Evolutionary conservation across 1,140 invertebrate genomes (phyloP).

Genomic region (Octopus bimaculoides): DNA sequence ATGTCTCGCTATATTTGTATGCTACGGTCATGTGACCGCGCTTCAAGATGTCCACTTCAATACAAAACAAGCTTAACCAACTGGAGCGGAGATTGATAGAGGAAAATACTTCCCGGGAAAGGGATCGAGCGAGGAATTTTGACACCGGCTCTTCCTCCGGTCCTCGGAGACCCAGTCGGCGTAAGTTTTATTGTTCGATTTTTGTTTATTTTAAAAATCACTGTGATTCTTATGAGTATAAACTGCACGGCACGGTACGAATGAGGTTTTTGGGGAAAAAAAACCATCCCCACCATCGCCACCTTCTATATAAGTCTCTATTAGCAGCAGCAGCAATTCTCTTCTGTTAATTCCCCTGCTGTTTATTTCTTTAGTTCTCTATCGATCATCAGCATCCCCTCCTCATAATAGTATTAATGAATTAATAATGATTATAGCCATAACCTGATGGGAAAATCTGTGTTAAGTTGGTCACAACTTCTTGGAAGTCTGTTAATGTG

Average conservation of each 20-base stretch:
- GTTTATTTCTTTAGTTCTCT: background rate
- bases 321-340: background rate
- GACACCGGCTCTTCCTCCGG: background rate
- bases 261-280: background rate
- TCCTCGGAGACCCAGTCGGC: conserved; percentile 4
- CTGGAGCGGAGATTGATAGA: conserved; percentile 7
- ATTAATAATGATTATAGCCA: too few relatives aligned
- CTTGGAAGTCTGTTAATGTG: too few relatives aligned
- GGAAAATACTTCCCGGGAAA: conserved; percentile 4
- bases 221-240: too few relatives aligned
- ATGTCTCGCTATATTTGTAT: background rate
- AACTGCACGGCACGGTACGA: too few relatives aligned
- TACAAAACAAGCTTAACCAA: conserved; percentile 14
- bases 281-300: background rate
- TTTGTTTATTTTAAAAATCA: too few relatives aligned
- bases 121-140: conserved; percentile 8
- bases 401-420: background rate
- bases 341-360: background rate
- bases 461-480: too few relatives aligned
- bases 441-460: too few relatives aligned
- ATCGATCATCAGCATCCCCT: background rate
- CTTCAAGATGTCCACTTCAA: conserved; percentile 12
- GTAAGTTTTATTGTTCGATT: background rate
- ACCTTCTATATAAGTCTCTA: background rate
- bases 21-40: conserved; percentile 1